phyloP scores from a whole-genome alignment of 2,888 invertebrate species.

The Neria commutata region DNA sequence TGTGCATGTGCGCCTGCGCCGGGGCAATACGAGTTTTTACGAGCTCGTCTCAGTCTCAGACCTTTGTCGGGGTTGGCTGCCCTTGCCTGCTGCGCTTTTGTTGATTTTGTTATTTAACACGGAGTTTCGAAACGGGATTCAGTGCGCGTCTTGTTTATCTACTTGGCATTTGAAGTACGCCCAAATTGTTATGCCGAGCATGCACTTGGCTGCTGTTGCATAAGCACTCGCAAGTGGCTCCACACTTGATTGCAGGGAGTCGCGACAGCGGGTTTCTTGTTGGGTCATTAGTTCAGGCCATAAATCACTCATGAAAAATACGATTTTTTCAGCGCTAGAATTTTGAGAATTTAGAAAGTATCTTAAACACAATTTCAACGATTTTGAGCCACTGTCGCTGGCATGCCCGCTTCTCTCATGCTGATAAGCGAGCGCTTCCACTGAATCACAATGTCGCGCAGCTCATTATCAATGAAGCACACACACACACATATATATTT shows the following conservation, averaged over 20 bases:
- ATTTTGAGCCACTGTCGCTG: no score
- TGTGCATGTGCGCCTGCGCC: background rate
- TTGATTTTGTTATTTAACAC: constrained; percentile 12
- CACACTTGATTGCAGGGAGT: no score
- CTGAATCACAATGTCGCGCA: background rate
- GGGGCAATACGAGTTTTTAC: background rate
- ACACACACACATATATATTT: background rate
- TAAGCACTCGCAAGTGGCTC: no score
- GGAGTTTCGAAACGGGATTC: background rate
- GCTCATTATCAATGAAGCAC: background rate
- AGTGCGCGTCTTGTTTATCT: background rate
- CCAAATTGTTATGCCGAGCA: background rate
- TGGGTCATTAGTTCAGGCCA: no score
- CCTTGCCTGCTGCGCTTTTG: background rate
- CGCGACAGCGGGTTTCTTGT: no score
- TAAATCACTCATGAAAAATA: no score
- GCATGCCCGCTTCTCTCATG: no score
- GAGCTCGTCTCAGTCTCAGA: background rate
- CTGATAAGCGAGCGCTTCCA: background rate
- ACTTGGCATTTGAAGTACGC: background rate
- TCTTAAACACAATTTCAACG: no score
- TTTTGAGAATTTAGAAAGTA: no score
- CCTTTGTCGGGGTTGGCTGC: background rate
- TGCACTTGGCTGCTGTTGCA: constrained; percentile 1
- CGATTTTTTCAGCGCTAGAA: no score